Evolutionary conservation across 2,888 invertebrate genomes (phyloP).

Genomic region (Conops quadrifasciatus): DNA sequence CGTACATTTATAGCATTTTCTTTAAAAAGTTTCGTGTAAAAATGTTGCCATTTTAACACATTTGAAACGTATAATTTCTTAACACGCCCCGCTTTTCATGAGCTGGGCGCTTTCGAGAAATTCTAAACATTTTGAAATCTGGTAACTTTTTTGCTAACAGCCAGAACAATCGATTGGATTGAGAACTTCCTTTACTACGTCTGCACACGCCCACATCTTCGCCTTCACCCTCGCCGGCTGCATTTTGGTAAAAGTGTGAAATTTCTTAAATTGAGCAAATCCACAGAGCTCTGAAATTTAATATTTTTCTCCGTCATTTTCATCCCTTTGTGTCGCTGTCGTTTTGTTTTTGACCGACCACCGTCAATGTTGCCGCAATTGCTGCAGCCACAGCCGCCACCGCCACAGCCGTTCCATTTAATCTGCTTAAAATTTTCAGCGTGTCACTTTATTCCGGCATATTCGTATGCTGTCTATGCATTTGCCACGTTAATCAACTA

Average conservation of each 20-base stretch:
- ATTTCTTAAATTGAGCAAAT: constrained; percentile 39
- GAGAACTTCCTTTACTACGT: no score
- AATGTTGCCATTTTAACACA: constrained; percentile 34
- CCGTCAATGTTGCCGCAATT: no score
- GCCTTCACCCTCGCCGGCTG: not conserved
- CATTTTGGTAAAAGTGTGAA: constrained; percentile 35
- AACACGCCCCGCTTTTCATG: not conserved
- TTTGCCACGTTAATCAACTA: constrained; percentile 18
- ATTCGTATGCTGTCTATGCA: constrained; percentile 11
- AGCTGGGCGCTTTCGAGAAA: not conserved
- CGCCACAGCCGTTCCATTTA: constrained; percentile 1
- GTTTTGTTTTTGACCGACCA: not conserved
- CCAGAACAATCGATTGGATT: no score
- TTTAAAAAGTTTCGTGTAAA: constrained; percentile 25
- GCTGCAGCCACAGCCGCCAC: not conserved
- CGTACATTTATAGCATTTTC: constrained; percentile 2
- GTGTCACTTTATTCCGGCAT: not conserved
- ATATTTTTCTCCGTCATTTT: not conserved
- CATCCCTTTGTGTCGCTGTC: not conserved
- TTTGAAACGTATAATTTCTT: constrained; percentile 36
- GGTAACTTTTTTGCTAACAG: no score
- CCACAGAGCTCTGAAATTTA: constrained; percentile 19
- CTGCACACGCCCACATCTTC: not conserved
- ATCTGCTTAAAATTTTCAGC: constrained; percentile 29
- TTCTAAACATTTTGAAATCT: no score